Evolutionary conservation across 2,888 invertebrate genomes (phyloP).

Genomic region (Sinodicranocentrus sp.): DNA sequence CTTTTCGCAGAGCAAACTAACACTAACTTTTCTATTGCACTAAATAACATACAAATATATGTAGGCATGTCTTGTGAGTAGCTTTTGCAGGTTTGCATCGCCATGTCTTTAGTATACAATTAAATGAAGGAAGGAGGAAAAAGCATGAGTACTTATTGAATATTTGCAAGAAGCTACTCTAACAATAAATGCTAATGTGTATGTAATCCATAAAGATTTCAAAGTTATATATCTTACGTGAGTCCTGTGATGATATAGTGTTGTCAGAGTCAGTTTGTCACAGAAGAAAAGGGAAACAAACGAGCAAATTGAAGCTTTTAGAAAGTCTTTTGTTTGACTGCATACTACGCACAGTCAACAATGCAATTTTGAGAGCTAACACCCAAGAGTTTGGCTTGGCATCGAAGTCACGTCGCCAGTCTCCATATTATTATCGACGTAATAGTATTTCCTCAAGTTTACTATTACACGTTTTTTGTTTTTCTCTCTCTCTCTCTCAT

Average conservation of each 20-base stretch:
- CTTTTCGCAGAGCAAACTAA: too few species aligned
- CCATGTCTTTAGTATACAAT: too few species aligned
- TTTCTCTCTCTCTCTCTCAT: background rate
- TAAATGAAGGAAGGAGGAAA: constrained; percentile 20
- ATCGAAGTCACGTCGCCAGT: background rate
- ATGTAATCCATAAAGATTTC: background rate
- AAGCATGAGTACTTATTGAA: background rate
- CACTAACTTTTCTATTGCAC: too few species aligned
- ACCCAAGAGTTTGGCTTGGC: constrained; percentile 17
- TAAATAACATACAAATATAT: too few species aligned
- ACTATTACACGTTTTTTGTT: background rate
- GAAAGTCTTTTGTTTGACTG: constrained; percentile 25
- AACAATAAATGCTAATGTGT: too few species aligned
- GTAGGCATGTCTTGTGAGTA: too few species aligned
- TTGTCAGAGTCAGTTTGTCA: constrained; percentile 20
- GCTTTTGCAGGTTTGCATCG: too few species aligned
- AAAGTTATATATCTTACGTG: constrained; percentile 13
- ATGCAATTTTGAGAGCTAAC: constrained; percentile 18
- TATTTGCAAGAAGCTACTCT: background rate
- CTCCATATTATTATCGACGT: constrained; percentile 10
- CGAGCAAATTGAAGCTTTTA: constrained; percentile 18
- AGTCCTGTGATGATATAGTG: background rate
- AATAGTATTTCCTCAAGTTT: constrained; percentile 27
- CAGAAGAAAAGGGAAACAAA: constrained; percentile 3
- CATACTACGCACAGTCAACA: background rate